Conservation (phyloP, 2,888 invertebrate genomes). For the Cacoxenus indagator region DNA sequence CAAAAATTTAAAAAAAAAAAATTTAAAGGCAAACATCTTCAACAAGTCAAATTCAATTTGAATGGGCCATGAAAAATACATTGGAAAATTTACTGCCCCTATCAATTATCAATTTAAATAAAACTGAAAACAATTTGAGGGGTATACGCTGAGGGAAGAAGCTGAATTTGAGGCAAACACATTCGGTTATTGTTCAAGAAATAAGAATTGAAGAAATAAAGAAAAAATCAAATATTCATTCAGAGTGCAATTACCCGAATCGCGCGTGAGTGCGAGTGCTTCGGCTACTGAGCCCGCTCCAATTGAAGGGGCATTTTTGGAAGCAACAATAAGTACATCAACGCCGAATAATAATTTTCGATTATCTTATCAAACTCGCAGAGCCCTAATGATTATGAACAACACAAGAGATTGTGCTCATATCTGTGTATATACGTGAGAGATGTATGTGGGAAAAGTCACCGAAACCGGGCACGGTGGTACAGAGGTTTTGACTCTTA, state of each 20-base stretch:
- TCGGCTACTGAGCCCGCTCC: neutral
- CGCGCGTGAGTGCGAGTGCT: neutral
- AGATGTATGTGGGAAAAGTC: too few species aligned
- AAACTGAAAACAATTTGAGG: neutral
- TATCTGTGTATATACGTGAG: constrained; percentile 26
- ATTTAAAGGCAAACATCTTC: too few species aligned
- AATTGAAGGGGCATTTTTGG: neutral
- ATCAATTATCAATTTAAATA: neutral
- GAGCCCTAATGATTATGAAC: neutral
- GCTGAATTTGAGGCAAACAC: too few species aligned
- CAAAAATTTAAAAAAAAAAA: too few species aligned
- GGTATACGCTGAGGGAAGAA: too few species aligned
- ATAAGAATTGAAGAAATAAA: too few species aligned
- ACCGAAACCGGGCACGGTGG: too few species aligned
- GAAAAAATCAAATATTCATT: neutral
- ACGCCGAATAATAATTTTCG: constrained; percentile 19
- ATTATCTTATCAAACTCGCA: constrained; percentile 55
- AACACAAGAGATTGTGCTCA: neutral
- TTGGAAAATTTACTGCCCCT: neutral
- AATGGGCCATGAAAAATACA: neutral
- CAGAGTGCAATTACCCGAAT: constrained; percentile 7
- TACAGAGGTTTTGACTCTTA: too few species aligned
- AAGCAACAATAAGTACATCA: neutral
- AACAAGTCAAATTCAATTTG: neutral
- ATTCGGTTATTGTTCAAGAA: too few species aligned